These are phyloP conservation scores for Aspidoscelis tigris DNA, from an alignment of 2,113 vertebrate genomes.

Conservation along the genomic window DNA sequence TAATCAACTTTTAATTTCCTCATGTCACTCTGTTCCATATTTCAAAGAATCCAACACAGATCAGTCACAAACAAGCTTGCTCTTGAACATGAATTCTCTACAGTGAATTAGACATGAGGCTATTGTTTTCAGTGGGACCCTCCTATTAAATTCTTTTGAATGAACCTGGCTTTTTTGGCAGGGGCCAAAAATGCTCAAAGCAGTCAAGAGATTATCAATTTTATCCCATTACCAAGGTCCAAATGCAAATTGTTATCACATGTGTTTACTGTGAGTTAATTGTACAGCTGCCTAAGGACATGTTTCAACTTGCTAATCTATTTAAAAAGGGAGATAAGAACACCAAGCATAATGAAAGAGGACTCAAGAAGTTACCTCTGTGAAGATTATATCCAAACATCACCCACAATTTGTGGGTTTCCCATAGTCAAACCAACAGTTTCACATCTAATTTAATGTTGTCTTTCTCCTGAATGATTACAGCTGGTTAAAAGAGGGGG, in stretches of 20 bases:
- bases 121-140: neutral
- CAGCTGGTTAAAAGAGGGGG: neutral
- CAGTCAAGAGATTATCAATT: slow-evolving; percentile 1
- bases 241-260: slow-evolving; percentile 15
- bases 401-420: neutral
- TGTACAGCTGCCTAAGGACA: slow-evolving; percentile 19
- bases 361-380: neutral
- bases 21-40: neutral
- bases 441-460: neutral
- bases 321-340: neutral
- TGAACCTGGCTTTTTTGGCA: too few relatives aligned
- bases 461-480: neutral
- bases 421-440: too few relatives aligned
- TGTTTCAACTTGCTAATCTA: slow-evolving; percentile 28
- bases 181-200: neutral
- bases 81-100: neutral
- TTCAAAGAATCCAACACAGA: neutral
- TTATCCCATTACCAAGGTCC: slow-evolving; percentile 12
- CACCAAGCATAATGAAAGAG: neutral
- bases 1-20: neutral
- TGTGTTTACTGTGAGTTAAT: slow-evolving; percentile 35
- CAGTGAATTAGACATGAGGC: neutral
- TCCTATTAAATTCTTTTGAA: neutral
- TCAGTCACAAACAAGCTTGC: neutral
- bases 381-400: slow-evolving; percentile 5